These are phyloP conservation scores for Selenia dentaria DNA, from an alignment of 2,888 invertebrate species.

Conservation along the genomic window DNA sequence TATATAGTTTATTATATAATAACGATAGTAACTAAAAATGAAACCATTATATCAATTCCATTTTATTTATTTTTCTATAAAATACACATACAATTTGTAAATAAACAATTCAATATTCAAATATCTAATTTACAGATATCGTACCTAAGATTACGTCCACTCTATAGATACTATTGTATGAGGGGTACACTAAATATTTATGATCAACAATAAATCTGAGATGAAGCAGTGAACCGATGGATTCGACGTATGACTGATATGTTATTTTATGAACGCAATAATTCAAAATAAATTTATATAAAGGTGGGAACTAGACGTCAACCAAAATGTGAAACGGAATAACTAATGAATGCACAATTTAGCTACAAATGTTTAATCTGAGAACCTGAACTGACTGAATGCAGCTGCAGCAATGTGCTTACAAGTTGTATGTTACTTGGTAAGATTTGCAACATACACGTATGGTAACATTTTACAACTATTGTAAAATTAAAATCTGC, in stretches of 20 bases:
- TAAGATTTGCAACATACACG: no score
- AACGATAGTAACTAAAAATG: no score
- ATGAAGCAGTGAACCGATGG: slow-evolving; percentile 33
- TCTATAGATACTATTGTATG: slow-evolving; percentile 42
- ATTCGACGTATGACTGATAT: slow-evolving; percentile 57
- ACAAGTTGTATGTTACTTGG: no score
- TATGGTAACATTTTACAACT: no score
- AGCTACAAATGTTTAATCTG: no score
- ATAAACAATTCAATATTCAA: slow-evolving; percentile 82
- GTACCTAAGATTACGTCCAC: slow-evolving; percentile 65
- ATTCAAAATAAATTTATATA: neutral
- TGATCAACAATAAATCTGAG: slow-evolving; percentile 14
- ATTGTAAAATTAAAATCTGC: slow-evolving; percentile 8
- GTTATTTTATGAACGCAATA: slow-evolving; percentile 48
- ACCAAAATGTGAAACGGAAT: no score
- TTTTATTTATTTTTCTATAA: slow-evolving; percentile 80
- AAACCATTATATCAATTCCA: slow-evolving; percentile 37
- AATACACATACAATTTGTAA: slow-evolving; percentile 85
- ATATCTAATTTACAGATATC: slow-evolving; percentile 74
- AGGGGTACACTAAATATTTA: slow-evolving; percentile 22
- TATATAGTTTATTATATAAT: no score
- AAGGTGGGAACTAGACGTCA: no score
- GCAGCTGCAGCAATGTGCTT: no score
- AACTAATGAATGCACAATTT: no score
- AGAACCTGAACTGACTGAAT: no score